Evolutionary conservation across 2,888 invertebrate genomes (phyloP).

Genomic region (Trichacis sp.): DNA sequence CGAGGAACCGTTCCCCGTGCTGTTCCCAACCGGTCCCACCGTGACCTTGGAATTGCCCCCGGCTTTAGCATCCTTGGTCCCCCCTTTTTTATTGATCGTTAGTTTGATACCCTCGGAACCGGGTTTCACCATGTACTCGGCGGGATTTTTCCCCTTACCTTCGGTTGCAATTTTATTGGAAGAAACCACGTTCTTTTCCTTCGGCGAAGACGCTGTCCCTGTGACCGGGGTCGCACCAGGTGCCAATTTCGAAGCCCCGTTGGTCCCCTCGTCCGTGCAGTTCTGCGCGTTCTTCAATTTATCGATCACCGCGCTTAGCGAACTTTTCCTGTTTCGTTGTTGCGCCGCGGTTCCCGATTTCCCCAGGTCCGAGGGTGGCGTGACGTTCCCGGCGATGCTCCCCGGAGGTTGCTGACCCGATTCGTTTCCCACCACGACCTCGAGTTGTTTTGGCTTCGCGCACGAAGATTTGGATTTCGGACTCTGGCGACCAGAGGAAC

Average conservation of each 20-base stretch:
- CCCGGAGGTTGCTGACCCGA: constrained; percentile 53
- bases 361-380: constrained; percentile 73
- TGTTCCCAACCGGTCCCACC: constrained; percentile 23
- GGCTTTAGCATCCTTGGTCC: constrained; percentile 77
- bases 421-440: constrained; percentile 70
- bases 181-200: constrained; percentile 57
- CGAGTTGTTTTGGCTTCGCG: constrained; percentile 78
- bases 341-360: constrained; percentile 72
- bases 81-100: constrained; percentile 86
- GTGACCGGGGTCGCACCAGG: constrained; percentile 53
- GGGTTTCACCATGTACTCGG: constrained; percentile 89
- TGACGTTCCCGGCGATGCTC: constrained; percentile 56
- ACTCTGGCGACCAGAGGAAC: constrained; percentile 74
- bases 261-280: constrained; percentile 74
- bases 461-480: constrained; percentile 77
- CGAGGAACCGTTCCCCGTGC: constrained; percentile 74
- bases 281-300: constrained; percentile 78
- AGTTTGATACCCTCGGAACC: constrained; percentile 91
- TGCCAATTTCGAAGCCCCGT: constrained; percentile 71
- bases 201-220: constrained; percentile 44
- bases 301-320: constrained; percentile 87
- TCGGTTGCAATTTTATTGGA: constrained; percentile 59
- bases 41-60: constrained; percentile 55
- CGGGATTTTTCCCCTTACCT: constrained; percentile 70
- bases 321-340: constrained; percentile 79